Conservation (phyloP, 2,888 invertebrate species). For the Pycnomerus fuliginosus region DNA sequence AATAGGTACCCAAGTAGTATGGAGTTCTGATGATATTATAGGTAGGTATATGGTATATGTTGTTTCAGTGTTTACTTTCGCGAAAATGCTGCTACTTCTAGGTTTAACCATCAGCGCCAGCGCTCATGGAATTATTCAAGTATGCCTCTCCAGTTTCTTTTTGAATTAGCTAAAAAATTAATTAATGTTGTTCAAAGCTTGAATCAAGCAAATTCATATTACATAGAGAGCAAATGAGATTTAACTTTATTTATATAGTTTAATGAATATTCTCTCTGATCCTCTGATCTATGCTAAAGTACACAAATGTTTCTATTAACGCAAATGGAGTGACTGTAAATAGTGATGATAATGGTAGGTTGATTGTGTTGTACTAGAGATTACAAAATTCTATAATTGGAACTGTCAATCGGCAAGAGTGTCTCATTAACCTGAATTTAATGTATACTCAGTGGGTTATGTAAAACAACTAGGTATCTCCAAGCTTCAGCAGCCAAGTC, state of each 20-base stretch:
- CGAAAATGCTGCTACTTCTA: too few relatives aligned
- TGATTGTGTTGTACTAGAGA: slow-evolving; percentile 27
- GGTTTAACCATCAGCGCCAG: too few relatives aligned
- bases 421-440: slow-evolving; percentile 20
- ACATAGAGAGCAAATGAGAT: slow-evolving; percentile 11
- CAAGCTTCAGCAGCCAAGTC: slow-evolving; percentile 3
- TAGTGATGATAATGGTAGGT: slow-evolving; percentile 20
- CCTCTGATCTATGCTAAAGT: slow-evolving; percentile 20
- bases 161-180: slow-evolving; percentile 9
- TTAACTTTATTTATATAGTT: slow-evolving; percentile 21
- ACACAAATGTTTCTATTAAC: slow-evolving; percentile 26
- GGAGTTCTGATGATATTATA: too few relatives aligned
- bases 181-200: slow-evolving; percentile 4
- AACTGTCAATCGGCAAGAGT: slow-evolving; percentile 20
- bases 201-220: slow-evolving; percentile 12
- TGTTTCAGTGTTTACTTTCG: too few relatives aligned
- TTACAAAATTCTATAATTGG: slow-evolving; percentile 23
- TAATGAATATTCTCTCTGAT: slow-evolving; percentile 12
- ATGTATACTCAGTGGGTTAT: too few relatives aligned
- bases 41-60: too few relatives aligned
- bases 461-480: too few relatives aligned
- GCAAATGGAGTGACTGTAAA: slow-evolving; percentile 24
- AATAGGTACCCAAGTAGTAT: too few relatives aligned
- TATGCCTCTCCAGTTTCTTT: too few relatives aligned
- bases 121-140: slow-evolving; percentile 13